A percentile compares a stretch with the other conserved stretches of the same genome.
Conservation (phyloP, 2,888 invertebrate species). For the Stratiomys singularior region DNA sequence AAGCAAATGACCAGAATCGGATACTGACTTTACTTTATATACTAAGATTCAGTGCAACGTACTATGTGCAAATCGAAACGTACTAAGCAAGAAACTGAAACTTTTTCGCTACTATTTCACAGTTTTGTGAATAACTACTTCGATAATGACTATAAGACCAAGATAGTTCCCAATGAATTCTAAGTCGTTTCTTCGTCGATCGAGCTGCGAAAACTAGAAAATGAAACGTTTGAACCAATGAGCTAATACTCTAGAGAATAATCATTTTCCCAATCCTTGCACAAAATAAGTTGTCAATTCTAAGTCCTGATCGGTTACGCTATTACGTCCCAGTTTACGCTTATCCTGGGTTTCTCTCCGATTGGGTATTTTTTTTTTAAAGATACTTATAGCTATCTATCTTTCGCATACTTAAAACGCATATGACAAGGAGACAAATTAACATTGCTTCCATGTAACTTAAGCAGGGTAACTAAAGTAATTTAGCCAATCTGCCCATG, state of each 20-base stretch:
- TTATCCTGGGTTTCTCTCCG: no score
- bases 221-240: background rate
- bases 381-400: no score
- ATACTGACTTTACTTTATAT: conserved; percentile 35
- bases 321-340: no score
- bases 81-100: background rate
- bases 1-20: conserved; percentile 42
- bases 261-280: no score
- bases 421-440: no score
- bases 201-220: background rate
- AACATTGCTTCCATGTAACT: no score
- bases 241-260: background rate
- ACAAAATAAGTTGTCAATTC: no score
- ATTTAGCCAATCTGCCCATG: no score
- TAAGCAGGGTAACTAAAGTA: no score
- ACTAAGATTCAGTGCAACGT: background rate
- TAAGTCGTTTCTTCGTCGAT: background rate
- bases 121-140: background rate
- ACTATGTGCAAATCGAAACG: background rate
- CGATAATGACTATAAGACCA: background rate
- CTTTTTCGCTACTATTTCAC: background rate
- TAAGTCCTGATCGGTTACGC: no score
- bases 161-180: background rate
- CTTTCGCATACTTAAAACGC: no score
- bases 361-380: no score